Evolutionary conservation across 2,888 invertebrate genomes (phyloP).

Genomic region (Apamea anceps): DNA sequence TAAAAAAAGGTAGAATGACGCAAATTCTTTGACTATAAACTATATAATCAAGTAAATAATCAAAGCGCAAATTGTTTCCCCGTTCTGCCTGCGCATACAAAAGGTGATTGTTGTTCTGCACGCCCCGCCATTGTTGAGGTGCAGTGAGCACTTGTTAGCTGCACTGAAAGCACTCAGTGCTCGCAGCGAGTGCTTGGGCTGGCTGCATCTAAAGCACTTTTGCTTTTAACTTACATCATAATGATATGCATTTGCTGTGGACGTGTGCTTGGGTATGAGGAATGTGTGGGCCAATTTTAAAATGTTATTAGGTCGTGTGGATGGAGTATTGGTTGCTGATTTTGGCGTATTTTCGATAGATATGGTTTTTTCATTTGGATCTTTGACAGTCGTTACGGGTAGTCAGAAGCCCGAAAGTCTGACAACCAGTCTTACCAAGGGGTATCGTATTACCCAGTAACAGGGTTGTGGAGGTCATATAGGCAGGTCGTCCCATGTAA

Average conservation of each 20-base stretch:
- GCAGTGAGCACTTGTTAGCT: conserved; percentile 61
- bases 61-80: conserved; percentile 50
- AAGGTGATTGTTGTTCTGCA: conserved; percentile 64
- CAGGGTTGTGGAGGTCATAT: too few species aligned
- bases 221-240: conserved; percentile 49
- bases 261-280: neutral
- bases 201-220: conserved; percentile 36
- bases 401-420: too few species aligned
- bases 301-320: neutral
- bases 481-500: too few species aligned
- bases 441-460: too few species aligned
- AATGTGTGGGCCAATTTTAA: conserved; percentile 2
- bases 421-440: too few species aligned
- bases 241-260: conserved; percentile 36
- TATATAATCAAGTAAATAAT: too few species aligned
- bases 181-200: conserved; percentile 20
- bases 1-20: conserved; percentile 39
- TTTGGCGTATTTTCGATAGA: neutral
- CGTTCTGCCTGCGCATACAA: conserved; percentile 54
- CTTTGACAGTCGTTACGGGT: too few species aligned
- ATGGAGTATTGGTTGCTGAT: neutral
- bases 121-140: conserved; percentile 48
- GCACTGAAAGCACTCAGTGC: conserved; percentile 60
- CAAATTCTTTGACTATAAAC: conserved; percentile 2
- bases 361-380: too few species aligned